Base-by-base conservation (phyloP, 1,140 invertebrate species). In the Copidosoma floridanum region DNA sequence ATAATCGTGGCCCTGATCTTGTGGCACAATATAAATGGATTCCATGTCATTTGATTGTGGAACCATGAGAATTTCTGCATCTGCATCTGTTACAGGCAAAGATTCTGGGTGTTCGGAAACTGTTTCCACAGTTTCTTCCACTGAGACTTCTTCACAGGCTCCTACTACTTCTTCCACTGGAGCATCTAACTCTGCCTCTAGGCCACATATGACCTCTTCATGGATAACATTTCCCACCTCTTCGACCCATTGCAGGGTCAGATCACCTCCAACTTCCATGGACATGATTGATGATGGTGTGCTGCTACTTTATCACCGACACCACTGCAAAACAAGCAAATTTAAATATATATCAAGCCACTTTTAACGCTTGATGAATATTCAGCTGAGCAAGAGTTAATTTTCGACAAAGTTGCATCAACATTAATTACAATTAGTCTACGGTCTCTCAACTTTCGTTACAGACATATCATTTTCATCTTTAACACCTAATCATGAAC, bases 131-230 rank as follows among this genome's bases (percentile, higher is more conserved):
- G 77, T 77, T 52, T 80, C 83, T 52, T 85, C 84, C 18, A 78
- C 73, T 4, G 77, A 72, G 6, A 81, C 76, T 65, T 84, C 83
- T 29, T 81, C 77, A 44, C 77, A 78, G 7, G 77, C 75, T 35
- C 75, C 79, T 40, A 78, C 77, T 5, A 79, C 78, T 24, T 82
- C 79, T 50, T 78, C 75, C 14, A 76, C 71, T 23, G 74, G 73
- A 4, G 72, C 67, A 2, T 72, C 71, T 10, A 81, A 48, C 27
- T 81, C 74, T 27, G 72, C 70, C 35, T 85, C 85, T 35, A 88
- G 73, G 14, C 82, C 83, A 73, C 85, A 86, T 72, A 88, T 87
- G 4, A 86, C 84, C 71, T 85, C 84, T 57, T 87, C 86, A 54
- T 81, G 80, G 56, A 83, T 84, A 16, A 85, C 84, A 21, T 83